Evolutionary conservation across 2,113 vertebrate genomes (phyloP), one percentile per base, ranked within the genome.

Genomic region (Malurus melanocephalus): DNA sequence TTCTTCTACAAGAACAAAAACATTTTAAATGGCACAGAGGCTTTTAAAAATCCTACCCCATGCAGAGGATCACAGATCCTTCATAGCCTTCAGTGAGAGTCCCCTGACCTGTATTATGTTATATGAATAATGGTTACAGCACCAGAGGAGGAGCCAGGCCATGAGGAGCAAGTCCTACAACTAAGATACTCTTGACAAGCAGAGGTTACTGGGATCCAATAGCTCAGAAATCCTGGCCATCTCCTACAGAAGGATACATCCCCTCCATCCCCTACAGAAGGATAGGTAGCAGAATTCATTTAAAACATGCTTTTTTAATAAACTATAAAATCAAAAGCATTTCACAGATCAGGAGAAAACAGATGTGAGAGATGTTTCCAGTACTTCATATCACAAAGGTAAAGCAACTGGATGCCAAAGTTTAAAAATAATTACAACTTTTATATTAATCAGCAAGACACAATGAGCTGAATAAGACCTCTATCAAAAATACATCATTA

Each of bases 401-500:
- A 89, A 85, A 76, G 32, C 55, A 77, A 65, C 15, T 91, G 4
- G 12, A 77, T 66, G 21, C 51, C 16, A 55, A 85, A 81, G 18
- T 53, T 79, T 46, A 40, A 68, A 45, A 84, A 40, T 27, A 79
- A 78, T n/a, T 6, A 7, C 38, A 64, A 78, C 27, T 81, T 67
- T 51, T 27, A 8, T 18, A 69, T 56, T 67, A 52, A 80, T 71
- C 77, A 81, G 24, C 65, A 81, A 72, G 49, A 84, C 28, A 56
- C 4, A 15, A 9, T 60, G 11, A 84, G 57, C 56, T 38, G 49
- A 93, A 11, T 49, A 83, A 90, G 65, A 88, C 49, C 66, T 60
- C 57, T 46, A 90, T 26, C 61, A 84, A 84, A 93, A 90, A 45
- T 11, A 74, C 18, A 90, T 59, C 62, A 68, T 55, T 52, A 75